These are phyloP conservation scores for Yponomeuta plumbellus DNA, from an alignment of 2,888 invertebrate species.

Conservation along the genomic window DNA sequence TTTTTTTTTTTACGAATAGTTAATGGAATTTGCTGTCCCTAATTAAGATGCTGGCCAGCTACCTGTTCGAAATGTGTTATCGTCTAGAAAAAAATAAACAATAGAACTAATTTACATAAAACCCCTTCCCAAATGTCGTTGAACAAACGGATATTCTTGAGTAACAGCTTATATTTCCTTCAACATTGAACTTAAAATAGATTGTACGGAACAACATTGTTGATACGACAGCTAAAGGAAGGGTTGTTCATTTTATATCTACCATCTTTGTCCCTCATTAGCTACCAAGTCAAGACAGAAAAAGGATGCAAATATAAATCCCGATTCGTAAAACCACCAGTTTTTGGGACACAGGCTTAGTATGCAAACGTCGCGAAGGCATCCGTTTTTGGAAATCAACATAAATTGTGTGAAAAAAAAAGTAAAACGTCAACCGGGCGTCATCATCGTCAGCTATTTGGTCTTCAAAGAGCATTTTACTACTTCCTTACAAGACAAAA, in stretches of 20 bases:
- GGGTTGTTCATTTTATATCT: constrained; percentile 69
- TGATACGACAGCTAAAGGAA: constrained; percentile 64
- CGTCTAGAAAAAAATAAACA: constrained; percentile 37
- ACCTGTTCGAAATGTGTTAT: constrained; percentile 59
- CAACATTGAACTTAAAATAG: constrained; percentile 36
- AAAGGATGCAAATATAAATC: constrained; percentile 41
- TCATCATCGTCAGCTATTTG: constrained; percentile 44
- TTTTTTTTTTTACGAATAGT: neutral
- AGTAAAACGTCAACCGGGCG: constrained; percentile 18
- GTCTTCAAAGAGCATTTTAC: constrained; percentile 62
- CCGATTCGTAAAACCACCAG: constrained; percentile 21
- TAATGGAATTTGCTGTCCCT: constrained; percentile 18
- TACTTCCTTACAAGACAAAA: constrained; percentile 60
- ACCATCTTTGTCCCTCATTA: constrained; percentile 45
- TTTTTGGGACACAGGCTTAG: constrained; percentile 60
- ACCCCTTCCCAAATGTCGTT: constrained; percentile 15
- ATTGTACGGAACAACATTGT: constrained; percentile 56
- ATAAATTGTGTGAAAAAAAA: constrained; percentile 57
- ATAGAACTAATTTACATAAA: constrained; percentile 33
- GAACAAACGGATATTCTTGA: constrained; percentile 20
- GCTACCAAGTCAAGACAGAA: constrained; percentile 28
- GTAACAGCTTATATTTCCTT: constrained; percentile 32
- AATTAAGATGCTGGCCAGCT: constrained; percentile 49
- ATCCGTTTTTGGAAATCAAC: constrained; percentile 68
- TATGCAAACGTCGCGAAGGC: constrained; percentile 67